A percentile compares a stretch with the other conserved stretches of the same genome.
Evolutionary conservation across 2,113 vertebrate genomes (phyloP).

Genomic region (Corapipo altera): DNA sequence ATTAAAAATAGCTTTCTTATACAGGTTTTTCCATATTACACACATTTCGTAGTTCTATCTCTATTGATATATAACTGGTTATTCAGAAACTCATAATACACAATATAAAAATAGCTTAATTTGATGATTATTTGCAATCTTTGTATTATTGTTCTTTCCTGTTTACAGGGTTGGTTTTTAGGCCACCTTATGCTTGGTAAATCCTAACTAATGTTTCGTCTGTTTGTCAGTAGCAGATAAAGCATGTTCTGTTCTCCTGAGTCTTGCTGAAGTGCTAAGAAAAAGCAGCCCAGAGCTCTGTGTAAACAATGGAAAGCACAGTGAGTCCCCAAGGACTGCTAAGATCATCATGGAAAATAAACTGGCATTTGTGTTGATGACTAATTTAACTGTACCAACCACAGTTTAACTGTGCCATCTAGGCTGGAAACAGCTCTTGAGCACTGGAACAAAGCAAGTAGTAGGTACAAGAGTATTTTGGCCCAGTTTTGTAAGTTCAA

Average conservation of each 20-base stretch:
- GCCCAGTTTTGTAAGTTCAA: not conserved
- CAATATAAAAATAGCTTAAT: not conserved
- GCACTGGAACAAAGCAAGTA: not conserved
- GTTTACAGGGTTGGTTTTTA: not conserved
- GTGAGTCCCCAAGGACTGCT: not conserved
- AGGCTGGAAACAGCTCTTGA: not conserved
- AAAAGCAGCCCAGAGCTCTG: not conserved
- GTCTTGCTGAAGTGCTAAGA: not conserved
- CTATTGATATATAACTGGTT: not conserved
- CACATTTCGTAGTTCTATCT: not conserved
- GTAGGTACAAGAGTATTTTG: not conserved
- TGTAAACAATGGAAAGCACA: slow-evolving; percentile 29
- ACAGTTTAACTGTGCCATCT: not conserved
- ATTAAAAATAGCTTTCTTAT: not conserved
- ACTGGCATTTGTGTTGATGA: not conserved
- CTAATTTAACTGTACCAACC: not conserved
- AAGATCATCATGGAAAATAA: slow-evolving; percentile 15
- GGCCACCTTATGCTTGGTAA: not conserved
- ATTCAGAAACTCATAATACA: not conserved
- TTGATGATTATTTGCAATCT: not conserved
- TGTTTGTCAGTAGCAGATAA: slow-evolving; percentile 23
- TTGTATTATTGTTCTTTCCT: not conserved
- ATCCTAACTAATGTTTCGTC: not conserved
- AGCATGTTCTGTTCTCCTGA: slow-evolving; percentile 19
- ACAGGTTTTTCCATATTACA: not conserved